Evolutionary conservation across 2,797 vertebrate species (phyloP).

Genomic region (Pangasius sanitwongsei): DNA sequence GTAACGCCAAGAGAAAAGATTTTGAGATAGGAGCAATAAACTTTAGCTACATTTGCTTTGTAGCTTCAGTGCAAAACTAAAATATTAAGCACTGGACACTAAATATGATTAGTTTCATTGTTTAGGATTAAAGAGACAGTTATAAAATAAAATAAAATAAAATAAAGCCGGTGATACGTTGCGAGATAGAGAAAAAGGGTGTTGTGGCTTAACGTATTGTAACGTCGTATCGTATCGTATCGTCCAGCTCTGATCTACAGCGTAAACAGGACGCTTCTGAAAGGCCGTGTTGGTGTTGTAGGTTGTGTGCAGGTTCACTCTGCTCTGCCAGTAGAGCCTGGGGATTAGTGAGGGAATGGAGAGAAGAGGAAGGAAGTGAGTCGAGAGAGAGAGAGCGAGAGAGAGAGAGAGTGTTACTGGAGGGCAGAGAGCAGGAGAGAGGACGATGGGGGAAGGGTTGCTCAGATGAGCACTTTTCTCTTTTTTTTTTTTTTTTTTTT

Average conservation of each 20-base stretch:
- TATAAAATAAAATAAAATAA: background rate
- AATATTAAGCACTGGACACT: background rate
- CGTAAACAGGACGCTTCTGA: background rate
- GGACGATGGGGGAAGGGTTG: slow-evolving; percentile 49
- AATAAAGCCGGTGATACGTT: background rate
- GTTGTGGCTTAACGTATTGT: too few relatives aligned
- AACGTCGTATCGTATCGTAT: too few relatives aligned
- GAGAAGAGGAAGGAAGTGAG: slow-evolving; percentile 59
- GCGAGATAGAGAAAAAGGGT: background rate
- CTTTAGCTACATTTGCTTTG: too few relatives aligned
- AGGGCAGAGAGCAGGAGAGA: slow-evolving; percentile 43
- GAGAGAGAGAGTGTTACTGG: slow-evolving; percentile 46
- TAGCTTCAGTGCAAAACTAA: background rate
- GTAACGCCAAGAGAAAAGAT: background rate
- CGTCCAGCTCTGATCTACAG: too few relatives aligned
- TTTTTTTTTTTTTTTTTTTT: slow-evolving; percentile 13
- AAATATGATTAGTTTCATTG: background rate
- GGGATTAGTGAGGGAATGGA: slow-evolving; percentile 55
- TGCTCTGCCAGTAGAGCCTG: slow-evolving; percentile 37
- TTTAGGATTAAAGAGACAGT: background rate
- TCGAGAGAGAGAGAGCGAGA: slow-evolving; percentile 31
- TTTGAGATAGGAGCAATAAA: background rate
- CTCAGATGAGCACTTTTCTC: slow-evolving; percentile 49
- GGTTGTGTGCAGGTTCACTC: slow-evolving; percentile 42
- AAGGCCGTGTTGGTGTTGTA: background rate